A percentile compares a stretch with the other conserved stretches of the same genome.
Evolutionary conservation across 2,113 vertebrate species (phyloP).

Genomic region (Cephalopterus ornatus): DNA sequence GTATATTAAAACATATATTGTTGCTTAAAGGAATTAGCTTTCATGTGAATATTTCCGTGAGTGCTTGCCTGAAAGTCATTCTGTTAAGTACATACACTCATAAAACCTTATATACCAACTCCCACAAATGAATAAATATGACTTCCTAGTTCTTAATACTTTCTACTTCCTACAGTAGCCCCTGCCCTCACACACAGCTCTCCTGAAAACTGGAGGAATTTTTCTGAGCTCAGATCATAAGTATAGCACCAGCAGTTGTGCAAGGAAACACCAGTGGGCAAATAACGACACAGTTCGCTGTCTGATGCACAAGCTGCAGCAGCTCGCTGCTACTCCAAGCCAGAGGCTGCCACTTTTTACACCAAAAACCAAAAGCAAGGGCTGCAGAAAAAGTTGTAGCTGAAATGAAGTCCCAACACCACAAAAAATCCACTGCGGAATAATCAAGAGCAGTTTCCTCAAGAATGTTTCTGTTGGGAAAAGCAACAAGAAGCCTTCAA

Average conservation of each 20-base stretch:
- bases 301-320: not conserved
- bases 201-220: not conserved
- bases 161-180: not conserved
- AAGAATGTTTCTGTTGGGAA: not conserved
- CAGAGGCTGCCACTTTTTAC: not conserved
- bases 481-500: not conserved
- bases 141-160: not conserved
- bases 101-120: not conserved
- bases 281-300: fast-evolving
- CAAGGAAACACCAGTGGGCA: not conserved
- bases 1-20: not conserved
- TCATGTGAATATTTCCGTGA: not conserved
- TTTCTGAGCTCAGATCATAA: not conserved
- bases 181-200: not conserved
- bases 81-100: not conserved
- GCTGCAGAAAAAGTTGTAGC: not conserved
- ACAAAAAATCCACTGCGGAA: not conserved
- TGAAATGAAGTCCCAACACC: not conserved
- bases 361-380: not conserved
- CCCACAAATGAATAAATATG: not conserved
- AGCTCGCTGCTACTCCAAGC: not conserved
- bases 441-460: not conserved
- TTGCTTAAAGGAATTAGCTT: not conserved
- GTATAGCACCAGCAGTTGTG: not conserved
- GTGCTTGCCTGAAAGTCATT: not conserved